Conservation (phyloP, 2,797 vertebrate species). For the Rhinoraja longicauda region DNA sequence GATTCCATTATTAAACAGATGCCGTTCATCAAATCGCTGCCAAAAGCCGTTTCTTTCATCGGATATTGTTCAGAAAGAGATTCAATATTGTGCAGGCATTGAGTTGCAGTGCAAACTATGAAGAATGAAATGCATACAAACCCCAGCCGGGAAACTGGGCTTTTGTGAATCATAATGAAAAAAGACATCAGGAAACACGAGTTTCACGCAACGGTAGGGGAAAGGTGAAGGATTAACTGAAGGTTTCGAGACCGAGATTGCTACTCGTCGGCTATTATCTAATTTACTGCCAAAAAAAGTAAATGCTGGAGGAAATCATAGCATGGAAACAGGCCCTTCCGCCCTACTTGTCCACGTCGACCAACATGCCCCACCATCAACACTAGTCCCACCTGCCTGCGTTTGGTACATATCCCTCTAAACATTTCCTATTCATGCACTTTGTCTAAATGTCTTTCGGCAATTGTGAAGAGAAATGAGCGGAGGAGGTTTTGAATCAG, state of each 20-base stretch:
- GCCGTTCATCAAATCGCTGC: conserved; percentile 44
- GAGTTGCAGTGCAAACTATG: conserved; percentile 23
- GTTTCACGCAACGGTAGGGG: neutral
- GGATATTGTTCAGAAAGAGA: conserved; percentile 40
- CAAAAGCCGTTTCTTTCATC: conserved; percentile 43
- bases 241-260: neutral
- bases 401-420: too few relatives aligned
- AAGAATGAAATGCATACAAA: conserved; percentile 29
- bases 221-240: neutral
- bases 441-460: too few relatives aligned
- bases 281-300: too few relatives aligned
- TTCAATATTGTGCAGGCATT: conserved; percentile 28
- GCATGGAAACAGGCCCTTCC: too few relatives aligned
- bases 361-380: too few relatives aligned
- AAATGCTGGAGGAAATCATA: too few relatives aligned
- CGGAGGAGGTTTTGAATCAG: too few relatives aligned
- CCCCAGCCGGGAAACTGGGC: neutral
- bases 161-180: neutral
- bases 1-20: conserved; percentile 52
- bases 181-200: neutral
- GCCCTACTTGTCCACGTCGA: too few relatives aligned
- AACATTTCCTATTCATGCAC: too few relatives aligned
- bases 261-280: neutral
- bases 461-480: too few relatives aligned
- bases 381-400: too few relatives aligned